Conservation (phyloP, 2,113 vertebrate genomes). For the Gymnorhina tibicen region DNA sequence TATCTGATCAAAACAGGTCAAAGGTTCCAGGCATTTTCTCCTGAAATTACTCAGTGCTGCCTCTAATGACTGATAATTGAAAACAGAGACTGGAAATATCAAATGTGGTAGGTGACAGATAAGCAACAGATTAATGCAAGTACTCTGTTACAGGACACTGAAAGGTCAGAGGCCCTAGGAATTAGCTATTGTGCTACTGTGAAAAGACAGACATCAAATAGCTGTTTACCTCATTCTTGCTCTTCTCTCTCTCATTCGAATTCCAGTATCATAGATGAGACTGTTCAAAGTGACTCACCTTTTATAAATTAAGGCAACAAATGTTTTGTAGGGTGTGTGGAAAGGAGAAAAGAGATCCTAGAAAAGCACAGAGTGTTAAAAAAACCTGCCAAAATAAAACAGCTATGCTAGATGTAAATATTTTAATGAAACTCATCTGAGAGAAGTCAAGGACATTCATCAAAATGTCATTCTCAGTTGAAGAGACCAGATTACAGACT, state of each 20-base stretch:
- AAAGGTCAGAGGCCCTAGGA: constrained; percentile 72
- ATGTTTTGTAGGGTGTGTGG: neutral
- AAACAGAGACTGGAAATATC: constrained; percentile 81
- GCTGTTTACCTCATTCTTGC: constrained; percentile 16
- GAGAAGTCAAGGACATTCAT: neutral
- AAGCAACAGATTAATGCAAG: constrained; percentile 74
- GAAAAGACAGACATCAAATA: constrained; percentile 71
- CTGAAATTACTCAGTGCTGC: constrained; percentile 78
- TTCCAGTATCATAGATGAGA: neutral
- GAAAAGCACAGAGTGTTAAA: neutral
- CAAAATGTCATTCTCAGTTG: neutral
- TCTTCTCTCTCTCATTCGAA: neutral
- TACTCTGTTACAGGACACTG: constrained; percentile 69
- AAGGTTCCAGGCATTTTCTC: constrained; percentile 79
- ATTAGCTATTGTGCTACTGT: constrained; percentile 72
- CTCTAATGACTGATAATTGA: constrained; percentile 84
- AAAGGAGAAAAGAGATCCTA: neutral
- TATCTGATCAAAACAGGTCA: constrained; percentile 88
- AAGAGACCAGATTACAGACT: neutral
- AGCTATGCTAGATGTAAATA: neutral
- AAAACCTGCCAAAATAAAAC: neutral
- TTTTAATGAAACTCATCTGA: neutral
- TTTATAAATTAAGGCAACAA: neutral
- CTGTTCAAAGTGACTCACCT: neutral
- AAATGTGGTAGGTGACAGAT: constrained; percentile 74